Percentiles rank a stretch among this genome's conserved stretches.
Evolutionary conservation across 1,140 invertebrate genomes (phyloP).

Genomic region (Diachasmimorpha longicaudata): DNA sequence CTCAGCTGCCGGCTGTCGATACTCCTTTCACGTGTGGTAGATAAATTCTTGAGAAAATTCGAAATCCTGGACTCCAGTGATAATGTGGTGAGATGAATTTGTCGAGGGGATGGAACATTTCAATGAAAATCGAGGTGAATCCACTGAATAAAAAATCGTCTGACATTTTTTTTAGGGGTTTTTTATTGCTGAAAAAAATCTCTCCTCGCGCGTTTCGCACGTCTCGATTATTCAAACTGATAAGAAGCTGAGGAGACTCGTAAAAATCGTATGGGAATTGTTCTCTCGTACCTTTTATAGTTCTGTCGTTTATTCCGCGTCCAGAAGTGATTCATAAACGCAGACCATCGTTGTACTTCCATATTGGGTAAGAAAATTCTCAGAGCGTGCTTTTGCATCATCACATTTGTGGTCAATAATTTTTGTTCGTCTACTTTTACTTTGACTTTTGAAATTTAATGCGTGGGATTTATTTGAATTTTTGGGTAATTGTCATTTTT

Average conservation of each 20-base stretch:
- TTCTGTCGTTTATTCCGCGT: neutral
- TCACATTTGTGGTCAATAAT: neutral
- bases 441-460: neutral
- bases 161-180: too few species aligned
- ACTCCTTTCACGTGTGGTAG: slow-evolving; percentile 6
- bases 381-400: neutral
- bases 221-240: too few species aligned
- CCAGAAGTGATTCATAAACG: slow-evolving; percentile 15
- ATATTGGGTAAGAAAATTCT: slow-evolving; percentile 10
- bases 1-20: slow-evolving; percentile 25
- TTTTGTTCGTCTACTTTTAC: neutral
- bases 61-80: neutral
- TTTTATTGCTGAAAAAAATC: too few species aligned
- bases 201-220: too few species aligned
- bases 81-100: neutral
- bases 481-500: neutral
- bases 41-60: slow-evolving; percentile 18
- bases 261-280: too few species aligned
- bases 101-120: neutral
- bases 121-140: neutral
- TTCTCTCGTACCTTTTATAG: neutral
- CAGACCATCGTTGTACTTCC: neutral
- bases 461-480: neutral
- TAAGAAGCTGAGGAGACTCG: too few species aligned
- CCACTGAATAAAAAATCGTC: too few species aligned